Percentiles rank a stretch among this genome's conserved stretches.
Conservation (phyloP, 2,888 invertebrate species). For the Junonia oenone region DNA sequence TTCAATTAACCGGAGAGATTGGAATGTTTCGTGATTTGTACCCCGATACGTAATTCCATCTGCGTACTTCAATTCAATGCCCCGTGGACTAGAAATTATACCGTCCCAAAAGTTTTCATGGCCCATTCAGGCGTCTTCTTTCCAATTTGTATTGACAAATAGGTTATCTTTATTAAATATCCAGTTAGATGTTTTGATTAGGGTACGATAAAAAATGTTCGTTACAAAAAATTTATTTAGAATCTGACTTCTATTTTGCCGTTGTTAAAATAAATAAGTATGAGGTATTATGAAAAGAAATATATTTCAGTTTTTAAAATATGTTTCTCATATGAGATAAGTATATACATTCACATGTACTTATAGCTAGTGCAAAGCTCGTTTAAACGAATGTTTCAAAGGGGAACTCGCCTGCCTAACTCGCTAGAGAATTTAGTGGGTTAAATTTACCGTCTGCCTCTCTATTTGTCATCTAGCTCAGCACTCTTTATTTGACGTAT, state of each 20-base stretch:
- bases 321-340: not conserved
- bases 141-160: not conserved
- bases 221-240: not conserved
- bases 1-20: constrained; percentile 71
- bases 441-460: not conserved
- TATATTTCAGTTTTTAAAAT: not conserved
- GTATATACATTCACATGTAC: not conserved
- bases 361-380: not conserved
- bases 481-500: not conserved
- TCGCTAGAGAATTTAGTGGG: not conserved
- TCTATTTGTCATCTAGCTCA: constrained; percentile 1
- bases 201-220: not conserved
- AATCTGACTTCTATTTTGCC: no score
- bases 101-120: not conserved
- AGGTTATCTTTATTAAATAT: not conserved
- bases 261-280: no score
- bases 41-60: constrained; percentile 61
- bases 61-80: constrained; percentile 50
- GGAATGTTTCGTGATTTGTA: constrained; percentile 75
- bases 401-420: not conserved
- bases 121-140: not conserved
- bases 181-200: not conserved
- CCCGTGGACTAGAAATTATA: constrained; percentile 1
- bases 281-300: no score
- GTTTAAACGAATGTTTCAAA: not conserved